Conservation (phyloP, 2,113 vertebrate genomes). For the Engraulis encrasicolus region DNA sequence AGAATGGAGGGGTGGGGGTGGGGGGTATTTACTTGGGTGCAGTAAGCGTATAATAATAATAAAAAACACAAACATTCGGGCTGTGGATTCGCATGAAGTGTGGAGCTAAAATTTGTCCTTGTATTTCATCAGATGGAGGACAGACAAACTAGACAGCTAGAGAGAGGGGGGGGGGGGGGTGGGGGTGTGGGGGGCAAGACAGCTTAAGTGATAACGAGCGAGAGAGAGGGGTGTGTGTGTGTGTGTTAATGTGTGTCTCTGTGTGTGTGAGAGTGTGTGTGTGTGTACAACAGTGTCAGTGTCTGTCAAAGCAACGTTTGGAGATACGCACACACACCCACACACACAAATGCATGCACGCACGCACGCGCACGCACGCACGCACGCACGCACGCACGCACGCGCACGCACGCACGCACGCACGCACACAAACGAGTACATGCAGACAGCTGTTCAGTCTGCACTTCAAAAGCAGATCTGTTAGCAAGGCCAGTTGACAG, state of each 20-base stretch:
- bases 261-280: not conserved
- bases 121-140: not conserved
- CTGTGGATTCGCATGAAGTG: not conserved
- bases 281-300: not conserved
- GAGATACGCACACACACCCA: not conserved
- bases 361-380: no score
- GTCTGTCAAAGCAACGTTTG: conserved; percentile 8
- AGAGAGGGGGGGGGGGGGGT: not conserved
- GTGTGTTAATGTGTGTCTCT: not conserved
- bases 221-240: not conserved
- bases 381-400: no score
- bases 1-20: no score
- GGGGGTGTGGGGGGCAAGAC: no score
- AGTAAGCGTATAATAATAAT: not conserved
- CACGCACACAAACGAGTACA: no score
- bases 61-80: no score
- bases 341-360: no score
- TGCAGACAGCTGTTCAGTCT: conserved; percentile 7
- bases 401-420: no score
- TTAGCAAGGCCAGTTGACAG: conserved; percentile 17
- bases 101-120: not conserved
- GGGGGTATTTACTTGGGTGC: not conserved
- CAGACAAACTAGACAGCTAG: not conserved
- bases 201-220: not conserved
- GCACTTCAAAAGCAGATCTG: conserved; percentile 21